Evolutionary conservation across 2,797 vertebrate genomes (phyloP).

Genomic region (Mus spretus): DNA sequence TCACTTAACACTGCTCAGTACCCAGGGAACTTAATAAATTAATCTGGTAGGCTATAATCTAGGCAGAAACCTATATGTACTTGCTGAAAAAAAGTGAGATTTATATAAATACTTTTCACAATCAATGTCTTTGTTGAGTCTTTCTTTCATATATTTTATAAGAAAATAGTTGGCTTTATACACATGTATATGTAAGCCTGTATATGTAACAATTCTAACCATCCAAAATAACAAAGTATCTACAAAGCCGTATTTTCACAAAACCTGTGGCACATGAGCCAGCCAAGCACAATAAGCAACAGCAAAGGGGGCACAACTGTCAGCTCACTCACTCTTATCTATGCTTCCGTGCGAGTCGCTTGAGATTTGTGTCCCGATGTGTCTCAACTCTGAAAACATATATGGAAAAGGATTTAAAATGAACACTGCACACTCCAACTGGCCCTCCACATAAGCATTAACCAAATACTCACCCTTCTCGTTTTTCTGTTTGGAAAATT

Average conservation of each 20-base stretch:
- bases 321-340: conserved; percentile 93
- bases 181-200: background rate
- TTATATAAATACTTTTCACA: background rate
- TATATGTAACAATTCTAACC: background rate
- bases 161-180: background rate
- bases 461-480: conserved; percentile 91
- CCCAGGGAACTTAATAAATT: background rate
- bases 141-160: background rate
- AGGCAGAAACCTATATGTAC: background rate
- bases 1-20: background rate
- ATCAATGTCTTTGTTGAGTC: background rate
- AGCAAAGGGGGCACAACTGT: background rate
- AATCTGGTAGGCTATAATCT: background rate
- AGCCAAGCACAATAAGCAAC: background rate
- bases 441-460: conserved; percentile 57
- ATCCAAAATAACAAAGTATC: background rate
- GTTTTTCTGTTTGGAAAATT: conserved; percentile 89
- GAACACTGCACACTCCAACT: conserved; percentile 12
- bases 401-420: background rate
- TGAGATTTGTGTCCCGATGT: conserved; percentile 91
- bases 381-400: conserved; percentile 89
- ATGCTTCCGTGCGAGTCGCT: conserved; percentile 88
- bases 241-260: background rate
- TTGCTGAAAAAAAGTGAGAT: background rate
- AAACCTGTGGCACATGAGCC: background rate